phyloP scores from a whole-genome alignment of 2,113 vertebrate genomes.

The Nibea coibor region DNA sequence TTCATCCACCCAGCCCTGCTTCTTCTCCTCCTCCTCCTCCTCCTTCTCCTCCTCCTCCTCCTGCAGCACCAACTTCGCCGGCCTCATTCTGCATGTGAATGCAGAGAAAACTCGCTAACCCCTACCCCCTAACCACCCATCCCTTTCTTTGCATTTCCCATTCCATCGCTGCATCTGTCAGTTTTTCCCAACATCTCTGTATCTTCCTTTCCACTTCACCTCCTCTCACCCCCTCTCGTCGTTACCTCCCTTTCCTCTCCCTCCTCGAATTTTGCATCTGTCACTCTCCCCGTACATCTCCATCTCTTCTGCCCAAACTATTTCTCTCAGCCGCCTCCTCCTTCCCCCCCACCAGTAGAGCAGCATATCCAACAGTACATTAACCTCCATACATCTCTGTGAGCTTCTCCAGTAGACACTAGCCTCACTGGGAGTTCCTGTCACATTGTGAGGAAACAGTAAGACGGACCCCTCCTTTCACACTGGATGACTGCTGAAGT shows the following conservation, averaged over 20 bases:
- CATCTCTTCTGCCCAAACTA: constrained; percentile 47
- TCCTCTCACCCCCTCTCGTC: constrained; percentile 45
- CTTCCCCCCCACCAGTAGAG: constrained; percentile 26
- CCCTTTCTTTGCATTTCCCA: constrained; percentile 40
- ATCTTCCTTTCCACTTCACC: constrained; percentile 75
- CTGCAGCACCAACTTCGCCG: constrained; percentile 23
- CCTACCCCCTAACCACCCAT: constrained; percentile 46
- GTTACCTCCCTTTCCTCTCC: constrained; percentile 45
- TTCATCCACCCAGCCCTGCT: constrained; percentile 71
- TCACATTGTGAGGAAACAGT: constrained; percentile 53
- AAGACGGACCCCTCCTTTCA: constrained; percentile 14
- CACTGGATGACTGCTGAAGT: constrained; percentile 52
- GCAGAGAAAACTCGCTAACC: constrained; percentile 65
- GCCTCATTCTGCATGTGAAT: constrained; percentile 63
- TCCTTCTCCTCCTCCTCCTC: constrained; percentile 50
- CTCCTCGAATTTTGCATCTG: constrained; percentile 51
- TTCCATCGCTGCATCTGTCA: constrained; percentile 69
- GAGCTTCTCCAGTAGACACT: constrained; percentile 51
- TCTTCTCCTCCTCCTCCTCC: constrained; percentile 60
- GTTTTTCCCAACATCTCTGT: constrained; percentile 65
- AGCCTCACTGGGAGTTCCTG: constrained; percentile 61
- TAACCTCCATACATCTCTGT: constrained; percentile 60
- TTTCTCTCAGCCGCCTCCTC: background rate
- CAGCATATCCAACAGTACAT: constrained; percentile 65
- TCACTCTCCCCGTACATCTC: constrained; percentile 63